These are phyloP conservation scores for Epinotia nisella DNA, from an alignment of 2,888 invertebrate species.

Conservation along the genomic window DNA sequence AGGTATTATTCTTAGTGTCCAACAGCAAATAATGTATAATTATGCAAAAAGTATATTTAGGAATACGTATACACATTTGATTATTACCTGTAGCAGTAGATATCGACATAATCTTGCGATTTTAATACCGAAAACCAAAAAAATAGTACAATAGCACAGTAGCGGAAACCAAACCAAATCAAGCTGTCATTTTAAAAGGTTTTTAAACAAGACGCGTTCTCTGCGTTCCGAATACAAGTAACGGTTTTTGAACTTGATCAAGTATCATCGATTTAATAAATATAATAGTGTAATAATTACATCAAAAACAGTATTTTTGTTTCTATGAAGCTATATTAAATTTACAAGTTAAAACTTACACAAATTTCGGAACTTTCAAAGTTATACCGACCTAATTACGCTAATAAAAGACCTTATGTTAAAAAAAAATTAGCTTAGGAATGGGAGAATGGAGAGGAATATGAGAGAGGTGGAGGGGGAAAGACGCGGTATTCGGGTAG, in stretches of 20 bases:
- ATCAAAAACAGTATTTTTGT: conserved; percentile 18
- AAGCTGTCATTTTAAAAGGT: conserved; percentile 82
- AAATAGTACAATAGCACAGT: conserved; percentile 84
- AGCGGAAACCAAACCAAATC: conserved; percentile 85
- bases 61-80: conserved; percentile 54
- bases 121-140: conserved; percentile 77
- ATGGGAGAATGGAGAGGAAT: conserved; percentile 61
- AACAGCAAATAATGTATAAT: conserved; percentile 63
- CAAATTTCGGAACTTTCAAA: conserved; percentile 1
- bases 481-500: conserved; percentile 73
- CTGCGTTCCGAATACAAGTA: conserved; percentile 58
- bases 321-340: conserved; percentile 29
- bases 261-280: conserved; percentile 1
- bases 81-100: conserved; percentile 81
- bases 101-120: conserved; percentile 78
- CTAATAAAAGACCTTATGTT: conserved; percentile 66
- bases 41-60: conserved; percentile 52
- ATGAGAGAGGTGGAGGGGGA: conserved; percentile 63
- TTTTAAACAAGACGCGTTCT: conserved; percentile 57
- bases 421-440: conserved; percentile 66
- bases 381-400: conserved; percentile 46
- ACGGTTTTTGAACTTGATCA: conserved; percentile 8
- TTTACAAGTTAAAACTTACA: background rate
- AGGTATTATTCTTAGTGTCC: conserved; percentile 77
- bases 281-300: background rate